Percentiles rank a stretch among this genome's conserved stretches.
These are phyloP conservation scores for Brachyptera risi DNA, from an alignment of 2,888 invertebrate genomes.

Conservation along the genomic window DNA sequence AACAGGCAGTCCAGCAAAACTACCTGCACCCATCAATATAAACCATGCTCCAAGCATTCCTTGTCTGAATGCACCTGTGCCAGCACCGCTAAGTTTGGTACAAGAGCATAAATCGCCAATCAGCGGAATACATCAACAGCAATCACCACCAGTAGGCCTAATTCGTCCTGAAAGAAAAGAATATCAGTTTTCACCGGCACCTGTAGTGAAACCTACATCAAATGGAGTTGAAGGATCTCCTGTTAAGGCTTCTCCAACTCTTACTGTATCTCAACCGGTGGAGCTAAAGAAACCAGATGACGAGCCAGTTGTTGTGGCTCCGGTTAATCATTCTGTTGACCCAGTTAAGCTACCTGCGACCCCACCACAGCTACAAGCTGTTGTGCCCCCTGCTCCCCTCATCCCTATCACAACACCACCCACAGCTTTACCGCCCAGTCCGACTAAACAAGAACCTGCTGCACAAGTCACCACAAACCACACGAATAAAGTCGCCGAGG, in stretches of 20 bases:
- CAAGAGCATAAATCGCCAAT: constrained; percentile 44
- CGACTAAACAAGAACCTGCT: constrained; percentile 1
- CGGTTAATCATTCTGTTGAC: constrained; percentile 26
- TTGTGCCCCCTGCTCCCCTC: neutral
- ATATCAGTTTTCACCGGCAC: neutral
- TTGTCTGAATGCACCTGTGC: constrained; percentile 41
- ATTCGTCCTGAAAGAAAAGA: constrained; percentile 30
- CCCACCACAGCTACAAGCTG: constrained; percentile 11
- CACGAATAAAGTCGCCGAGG: constrained; percentile 9
- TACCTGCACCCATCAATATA: constrained; percentile 39
- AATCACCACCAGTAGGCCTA: constrained; percentile 34
- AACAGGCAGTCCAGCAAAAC: constrained; percentile 42
- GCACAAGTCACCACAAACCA: constrained; percentile 8
- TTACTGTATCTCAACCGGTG: neutral
- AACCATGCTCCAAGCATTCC: constrained; percentile 27
- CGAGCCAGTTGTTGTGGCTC: constrained; percentile 11
- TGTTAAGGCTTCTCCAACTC: neutral
- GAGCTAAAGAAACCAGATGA: constrained; percentile 28
- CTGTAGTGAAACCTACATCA: constrained; percentile 29
- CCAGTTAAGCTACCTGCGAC: constrained; percentile 11
- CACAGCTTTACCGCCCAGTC: neutral
- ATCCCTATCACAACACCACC: neutral
- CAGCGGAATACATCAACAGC: constrained; percentile 35
- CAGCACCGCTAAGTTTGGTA: constrained; percentile 43
- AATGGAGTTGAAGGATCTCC: constrained; percentile 32